Evolutionary conservation across 2,113 vertebrate species (phyloP).

Genomic region (Dipodomys stephensi): DNA sequence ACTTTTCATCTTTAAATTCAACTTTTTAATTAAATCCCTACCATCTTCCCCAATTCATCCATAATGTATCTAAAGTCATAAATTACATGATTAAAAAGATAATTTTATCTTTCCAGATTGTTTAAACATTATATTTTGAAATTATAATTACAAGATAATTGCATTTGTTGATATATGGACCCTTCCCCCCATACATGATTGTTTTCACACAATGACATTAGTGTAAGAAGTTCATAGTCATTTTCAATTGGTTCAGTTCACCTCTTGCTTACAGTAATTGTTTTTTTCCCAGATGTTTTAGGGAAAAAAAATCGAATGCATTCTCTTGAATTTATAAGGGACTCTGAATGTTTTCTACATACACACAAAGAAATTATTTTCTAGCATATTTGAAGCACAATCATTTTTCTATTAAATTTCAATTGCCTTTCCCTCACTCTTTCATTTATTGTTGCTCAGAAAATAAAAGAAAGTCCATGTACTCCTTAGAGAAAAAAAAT

Average conservation of each 20-base stretch:
- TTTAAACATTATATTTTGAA: not conserved
- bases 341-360: not conserved
- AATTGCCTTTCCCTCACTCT: slow-evolving; percentile 19
- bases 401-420: slow-evolving; percentile 53
- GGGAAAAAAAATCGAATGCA: not conserved
- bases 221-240: not conserved
- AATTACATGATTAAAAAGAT: too few relatives aligned
- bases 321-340: not conserved
- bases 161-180: not conserved
- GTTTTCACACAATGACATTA: not conserved
- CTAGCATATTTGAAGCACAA: not conserved
- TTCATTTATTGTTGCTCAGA: not conserved
- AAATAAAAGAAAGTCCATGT: not conserved
- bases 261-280: not conserved
- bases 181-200: not conserved
- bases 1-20: too few relatives aligned
- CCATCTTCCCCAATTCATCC: too few relatives aligned
- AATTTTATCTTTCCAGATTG: not conserved
- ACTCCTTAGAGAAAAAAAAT: slow-evolving; percentile 1
- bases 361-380: slow-evolving; percentile 6
- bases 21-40: too few relatives aligned
- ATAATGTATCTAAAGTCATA: too few relatives aligned
- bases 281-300: not conserved
- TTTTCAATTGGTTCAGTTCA: not conserved
- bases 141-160: not conserved